Conservation (phyloP, 2,797 vertebrate species). For the Potorous gilbertii region DNA sequence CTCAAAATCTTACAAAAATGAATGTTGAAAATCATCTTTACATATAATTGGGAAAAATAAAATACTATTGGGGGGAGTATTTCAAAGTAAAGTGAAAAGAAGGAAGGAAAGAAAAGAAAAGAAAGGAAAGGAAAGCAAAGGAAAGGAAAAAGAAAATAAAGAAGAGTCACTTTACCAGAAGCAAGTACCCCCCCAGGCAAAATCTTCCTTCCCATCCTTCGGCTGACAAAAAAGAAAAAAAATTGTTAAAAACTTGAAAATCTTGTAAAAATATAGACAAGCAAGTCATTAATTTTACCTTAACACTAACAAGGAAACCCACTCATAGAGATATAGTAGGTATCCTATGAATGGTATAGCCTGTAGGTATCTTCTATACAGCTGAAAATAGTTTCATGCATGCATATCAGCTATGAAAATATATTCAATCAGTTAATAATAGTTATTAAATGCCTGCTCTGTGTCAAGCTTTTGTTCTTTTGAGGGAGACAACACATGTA, state of each 20-base stretch:
- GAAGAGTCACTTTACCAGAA: neutral
- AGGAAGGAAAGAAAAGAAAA: no score
- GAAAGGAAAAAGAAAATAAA: no score
- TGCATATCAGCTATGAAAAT: neutral
- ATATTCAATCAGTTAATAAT: neutral
- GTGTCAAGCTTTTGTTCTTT: neutral
- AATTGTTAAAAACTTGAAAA: neutral
- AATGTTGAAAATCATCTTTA: no score
- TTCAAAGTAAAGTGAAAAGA: no score
- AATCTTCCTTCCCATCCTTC: neutral
- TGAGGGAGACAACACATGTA: neutral
- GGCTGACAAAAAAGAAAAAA: neutral
- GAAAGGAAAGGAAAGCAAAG: no score
- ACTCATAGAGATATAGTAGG: neutral
- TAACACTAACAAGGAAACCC: neutral
- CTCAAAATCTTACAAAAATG: no score
- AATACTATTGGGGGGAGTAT: no score
- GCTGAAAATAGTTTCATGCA: neutral
- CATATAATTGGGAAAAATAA: no score
- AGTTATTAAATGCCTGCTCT: neutral
- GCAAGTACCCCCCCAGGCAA: neutral
- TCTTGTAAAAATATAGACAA: neutral
- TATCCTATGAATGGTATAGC: neutral
- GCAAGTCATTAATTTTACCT: neutral
- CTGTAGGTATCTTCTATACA: neutral